Evolutionary conservation across 2,113 vertebrate genomes (phyloP).

Genomic region (Myiozetetes cayanensis): DNA sequence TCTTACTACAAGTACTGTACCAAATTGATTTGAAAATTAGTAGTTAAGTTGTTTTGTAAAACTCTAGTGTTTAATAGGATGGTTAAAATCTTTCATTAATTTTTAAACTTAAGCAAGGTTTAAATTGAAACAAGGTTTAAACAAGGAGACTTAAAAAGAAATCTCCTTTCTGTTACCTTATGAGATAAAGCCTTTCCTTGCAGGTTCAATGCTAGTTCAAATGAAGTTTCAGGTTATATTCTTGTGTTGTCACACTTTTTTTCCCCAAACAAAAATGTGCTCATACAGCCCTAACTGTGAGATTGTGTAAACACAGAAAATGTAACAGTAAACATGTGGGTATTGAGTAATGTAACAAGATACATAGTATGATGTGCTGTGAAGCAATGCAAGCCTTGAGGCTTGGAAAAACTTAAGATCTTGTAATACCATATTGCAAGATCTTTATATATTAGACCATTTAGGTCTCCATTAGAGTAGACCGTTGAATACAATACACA

Average conservation of each 20-base stretch:
- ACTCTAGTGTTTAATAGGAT: not conserved
- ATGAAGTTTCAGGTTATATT: not conserved
- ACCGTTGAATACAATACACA: not conserved
- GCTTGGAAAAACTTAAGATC: not conserved
- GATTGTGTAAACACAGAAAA: not conserved
- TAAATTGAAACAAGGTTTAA: not conserved
- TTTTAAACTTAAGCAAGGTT: not conserved
- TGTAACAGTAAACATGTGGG: not conserved
- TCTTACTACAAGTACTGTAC: not conserved
- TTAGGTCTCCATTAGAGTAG: not conserved
- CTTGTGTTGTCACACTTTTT: not conserved
- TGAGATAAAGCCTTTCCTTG: not conserved
- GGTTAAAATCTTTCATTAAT: not conserved
- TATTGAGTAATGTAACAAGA: not conserved
- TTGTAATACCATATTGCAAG: not conserved
- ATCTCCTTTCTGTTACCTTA: not conserved
- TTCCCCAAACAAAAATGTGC: not conserved
- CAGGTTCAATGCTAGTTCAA: not conserved
- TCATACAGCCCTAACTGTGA: not conserved
- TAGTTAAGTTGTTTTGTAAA: not conserved
- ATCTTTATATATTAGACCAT: no score
- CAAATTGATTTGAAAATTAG: not conserved
- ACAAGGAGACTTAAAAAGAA: not conserved
- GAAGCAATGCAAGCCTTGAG: not conserved
- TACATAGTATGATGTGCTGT: not conserved